A percentile compares a stretch with the other conserved stretches of the same genome.
Conservation (phyloP, 2,113 vertebrate genomes). For the Bucco capensis region DNA sequence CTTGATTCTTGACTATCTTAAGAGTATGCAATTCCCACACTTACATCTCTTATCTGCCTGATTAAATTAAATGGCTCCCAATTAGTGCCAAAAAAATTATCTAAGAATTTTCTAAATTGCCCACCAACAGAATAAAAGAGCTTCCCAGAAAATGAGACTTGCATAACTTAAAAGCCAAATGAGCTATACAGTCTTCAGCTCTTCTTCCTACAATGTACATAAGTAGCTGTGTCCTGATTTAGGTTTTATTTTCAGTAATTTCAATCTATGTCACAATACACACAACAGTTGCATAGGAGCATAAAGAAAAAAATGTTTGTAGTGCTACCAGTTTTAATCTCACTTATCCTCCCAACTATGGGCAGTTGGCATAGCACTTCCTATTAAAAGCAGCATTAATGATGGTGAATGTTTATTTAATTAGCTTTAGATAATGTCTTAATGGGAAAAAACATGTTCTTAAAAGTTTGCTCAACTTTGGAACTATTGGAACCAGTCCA, state of each 20-base stretch:
- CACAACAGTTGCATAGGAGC: neutral
- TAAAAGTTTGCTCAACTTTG: neutral
- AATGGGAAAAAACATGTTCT: neutral
- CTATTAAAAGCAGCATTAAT: neutral
- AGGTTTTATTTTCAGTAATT: neutral
- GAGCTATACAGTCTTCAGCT: neutral
- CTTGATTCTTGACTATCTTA: neutral
- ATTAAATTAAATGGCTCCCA: neutral
- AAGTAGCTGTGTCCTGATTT: neutral
- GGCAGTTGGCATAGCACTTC: neutral
- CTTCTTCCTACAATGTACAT: neutral
- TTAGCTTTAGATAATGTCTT: neutral
- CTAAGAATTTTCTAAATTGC: conserved; percentile 3
- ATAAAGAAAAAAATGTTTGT: neutral
- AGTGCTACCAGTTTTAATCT: neutral
- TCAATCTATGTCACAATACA: neutral
- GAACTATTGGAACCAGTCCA: neutral
- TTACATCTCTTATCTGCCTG: neutral
- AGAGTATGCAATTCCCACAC: neutral
- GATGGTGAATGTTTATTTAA: neutral
- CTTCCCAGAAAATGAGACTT: neutral
- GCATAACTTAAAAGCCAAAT: neutral
- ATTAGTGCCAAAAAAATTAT: neutral
- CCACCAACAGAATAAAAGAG: neutral
- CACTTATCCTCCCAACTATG: neutral